phyloP scores from a whole-genome alignment of 1,140 invertebrate species.

The Euglossa dilemma region DNA sequence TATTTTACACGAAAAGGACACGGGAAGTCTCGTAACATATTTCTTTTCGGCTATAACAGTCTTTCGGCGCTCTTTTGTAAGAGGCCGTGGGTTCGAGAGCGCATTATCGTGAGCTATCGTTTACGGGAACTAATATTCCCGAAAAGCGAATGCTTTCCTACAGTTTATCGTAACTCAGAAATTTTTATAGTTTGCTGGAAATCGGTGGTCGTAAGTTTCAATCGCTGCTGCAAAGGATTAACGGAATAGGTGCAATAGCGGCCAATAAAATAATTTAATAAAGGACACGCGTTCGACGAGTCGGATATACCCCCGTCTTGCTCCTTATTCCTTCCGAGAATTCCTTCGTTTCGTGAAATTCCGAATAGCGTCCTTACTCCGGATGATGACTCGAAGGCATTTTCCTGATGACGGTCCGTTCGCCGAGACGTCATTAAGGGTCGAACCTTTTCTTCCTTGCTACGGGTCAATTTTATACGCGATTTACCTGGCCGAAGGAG shows the following conservation, averaged over 20 bases:
- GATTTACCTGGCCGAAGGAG: conserved; percentile 55
- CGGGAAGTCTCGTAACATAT: conserved; percentile 43
- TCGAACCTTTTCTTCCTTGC: conserved; percentile 5
- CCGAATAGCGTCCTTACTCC: background rate
- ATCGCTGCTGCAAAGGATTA: background rate
- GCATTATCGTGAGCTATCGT: conserved; percentile 54
- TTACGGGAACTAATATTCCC: conserved; percentile 38
- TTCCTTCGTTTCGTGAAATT: background rate
- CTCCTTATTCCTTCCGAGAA: background rate
- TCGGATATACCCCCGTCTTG: no score
- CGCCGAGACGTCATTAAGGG: conserved; percentile 40
- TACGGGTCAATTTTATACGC: conserved; percentile 55
- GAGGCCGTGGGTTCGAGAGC: conserved; percentile 1
- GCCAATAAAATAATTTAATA: background rate
- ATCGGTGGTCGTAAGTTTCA: conserved; percentile 16
- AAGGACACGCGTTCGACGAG: background rate
- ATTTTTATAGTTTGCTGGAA: conserved; percentile 68
- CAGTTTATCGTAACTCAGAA: conserved; percentile 57
- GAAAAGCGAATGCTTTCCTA: conserved; percentile 30
- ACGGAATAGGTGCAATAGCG: background rate
- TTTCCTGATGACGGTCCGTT: conserved; percentile 40
- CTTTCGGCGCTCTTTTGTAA: conserved; percentile 54
- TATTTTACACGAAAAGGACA: conserved; percentile 12
- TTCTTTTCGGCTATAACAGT: conserved; percentile 40
- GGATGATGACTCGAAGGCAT: conserved; percentile 33